Conservation (phyloP, 2,888 invertebrate genomes). For the Tetropium fuscum region DNA sequence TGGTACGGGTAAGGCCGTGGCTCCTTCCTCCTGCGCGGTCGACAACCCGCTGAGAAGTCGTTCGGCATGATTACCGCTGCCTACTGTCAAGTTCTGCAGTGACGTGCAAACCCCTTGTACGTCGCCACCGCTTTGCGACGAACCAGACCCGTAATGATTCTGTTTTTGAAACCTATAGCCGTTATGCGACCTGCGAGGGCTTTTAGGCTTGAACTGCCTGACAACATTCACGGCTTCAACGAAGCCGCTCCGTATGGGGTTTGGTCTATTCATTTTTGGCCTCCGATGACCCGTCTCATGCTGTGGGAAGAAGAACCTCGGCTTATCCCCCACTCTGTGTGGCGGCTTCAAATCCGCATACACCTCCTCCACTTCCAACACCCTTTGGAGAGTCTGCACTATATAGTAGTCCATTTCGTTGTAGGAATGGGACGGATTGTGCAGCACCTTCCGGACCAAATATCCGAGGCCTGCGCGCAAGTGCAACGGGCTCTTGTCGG, state of each 20-base stretch:
- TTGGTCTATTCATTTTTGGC: not conserved
- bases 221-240: not conserved
- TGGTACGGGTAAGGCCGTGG: not conserved
- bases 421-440: constrained; percentile 70
- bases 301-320: constrained; percentile 68
- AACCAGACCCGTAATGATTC: not conserved
- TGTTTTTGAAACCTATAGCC: not conserved
- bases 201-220: not conserved
- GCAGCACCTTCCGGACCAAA: constrained; percentile 67
- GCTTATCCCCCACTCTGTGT: constrained; percentile 80
- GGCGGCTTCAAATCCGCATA: constrained; percentile 78
- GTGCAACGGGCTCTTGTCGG: constrained; percentile 41
- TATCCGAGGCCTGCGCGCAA: constrained; percentile 49
- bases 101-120: constrained; percentile 15
- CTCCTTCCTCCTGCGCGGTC: not conserved
- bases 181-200: not conserved
- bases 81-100: not conserved
- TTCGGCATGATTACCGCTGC: not conserved
- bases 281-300: constrained; percentile 12
- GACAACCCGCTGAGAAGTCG: constrained; percentile 14
- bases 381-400: constrained; percentile 71
- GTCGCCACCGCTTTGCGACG: not conserved
- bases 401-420: constrained; percentile 69
- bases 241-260: constrained; percentile 6
- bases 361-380: constrained; percentile 79